A percentile compares a stretch with the other conserved stretches of the same genome.
Conservation (phyloP, 35 echinoderm and acorn worm species). For the Heliocidaris tuberculata region DNA sequence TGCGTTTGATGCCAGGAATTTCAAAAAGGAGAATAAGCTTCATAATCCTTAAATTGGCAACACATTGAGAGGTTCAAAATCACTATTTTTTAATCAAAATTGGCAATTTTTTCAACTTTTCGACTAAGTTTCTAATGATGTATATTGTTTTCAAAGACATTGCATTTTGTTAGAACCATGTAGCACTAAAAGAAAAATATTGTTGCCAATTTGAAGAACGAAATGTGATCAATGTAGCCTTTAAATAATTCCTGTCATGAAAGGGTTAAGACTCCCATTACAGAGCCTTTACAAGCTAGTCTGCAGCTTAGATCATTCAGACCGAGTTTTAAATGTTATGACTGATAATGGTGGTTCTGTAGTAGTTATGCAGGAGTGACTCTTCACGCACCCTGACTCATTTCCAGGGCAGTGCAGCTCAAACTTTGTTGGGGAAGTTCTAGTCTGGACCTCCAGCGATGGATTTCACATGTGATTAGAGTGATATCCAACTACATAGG, state of each 20-base stretch:
- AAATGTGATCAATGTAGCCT: too few relatives aligned
- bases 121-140: too few relatives aligned
- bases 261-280: not conserved
- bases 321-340: not conserved
- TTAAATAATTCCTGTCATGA: not conserved
- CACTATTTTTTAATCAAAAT: too few relatives aligned
- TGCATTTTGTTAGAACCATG: too few relatives aligned
- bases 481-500: not conserved
- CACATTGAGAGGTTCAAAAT: too few relatives aligned
- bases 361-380: not conserved
- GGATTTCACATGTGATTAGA: constrained; percentile 10
- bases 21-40: too few relatives aligned
- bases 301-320: not conserved
- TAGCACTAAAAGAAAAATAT: too few relatives aligned
- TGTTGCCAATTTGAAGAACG: too few relatives aligned
- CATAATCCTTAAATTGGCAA: too few relatives aligned
- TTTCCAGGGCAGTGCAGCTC: not conserved
- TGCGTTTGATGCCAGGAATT: too few relatives aligned
- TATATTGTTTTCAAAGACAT: too few relatives aligned
- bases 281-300: not conserved
- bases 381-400: not conserved
- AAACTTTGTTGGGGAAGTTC: not conserved
- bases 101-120: too few relatives aligned
- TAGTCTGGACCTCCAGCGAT: not conserved
- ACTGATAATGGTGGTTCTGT: not conserved